Evolutionary conservation across 30 jellyfish, hydroid and myxozoan species (phyloP), one percentile per base, ranked within the genome.

Genomic region (Cassiopea xamachana): DNA sequence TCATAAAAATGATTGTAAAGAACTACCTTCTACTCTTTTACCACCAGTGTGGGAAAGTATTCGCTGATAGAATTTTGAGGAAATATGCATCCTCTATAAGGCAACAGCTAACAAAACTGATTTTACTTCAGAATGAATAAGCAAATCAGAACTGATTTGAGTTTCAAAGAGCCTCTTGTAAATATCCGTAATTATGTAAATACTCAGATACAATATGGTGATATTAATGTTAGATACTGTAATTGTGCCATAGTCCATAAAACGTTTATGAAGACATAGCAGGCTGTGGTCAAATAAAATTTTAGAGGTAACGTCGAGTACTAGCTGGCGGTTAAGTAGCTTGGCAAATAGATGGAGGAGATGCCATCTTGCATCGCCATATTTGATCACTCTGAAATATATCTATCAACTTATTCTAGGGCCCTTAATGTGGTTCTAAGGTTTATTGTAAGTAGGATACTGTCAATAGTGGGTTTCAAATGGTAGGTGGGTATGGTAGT

Each of bases 301-400:
- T 43, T 27, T 44, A 0, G 81, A 81, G 90, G 90, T 61, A 81
- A 81, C 80, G 90, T 81, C 90, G 71, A 60, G 90, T 81, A n/a
- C 90, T 79, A 48, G 90, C 81, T 79, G 81, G 80, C 73, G 81
- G 90, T 61, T 13, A 18, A 81, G 82, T 81, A 81, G 69, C 90
- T 67, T 81, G 90, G 90, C 51, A 47, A 1, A 8, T 1, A 2
- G 46, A 48, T 81, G 90, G 81, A 19, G 81, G 90, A 81, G 61
- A 81, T 81, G 82, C 90, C 90, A 58, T 51, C 75, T 60, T 43
- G 39, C 64, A 55, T 55, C 64, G 7, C 12, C 12, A 55, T 55
- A 55, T 55, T 55, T 55, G 10, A 55, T 3, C 64, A 3, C 12
- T 55, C 64, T 55, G 64, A 55, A 6, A 6, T 55, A 55, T 10